Base-by-base conservation (phyloP, 2,113 vertebrate species). In the Lynx canadensis region DNA sequence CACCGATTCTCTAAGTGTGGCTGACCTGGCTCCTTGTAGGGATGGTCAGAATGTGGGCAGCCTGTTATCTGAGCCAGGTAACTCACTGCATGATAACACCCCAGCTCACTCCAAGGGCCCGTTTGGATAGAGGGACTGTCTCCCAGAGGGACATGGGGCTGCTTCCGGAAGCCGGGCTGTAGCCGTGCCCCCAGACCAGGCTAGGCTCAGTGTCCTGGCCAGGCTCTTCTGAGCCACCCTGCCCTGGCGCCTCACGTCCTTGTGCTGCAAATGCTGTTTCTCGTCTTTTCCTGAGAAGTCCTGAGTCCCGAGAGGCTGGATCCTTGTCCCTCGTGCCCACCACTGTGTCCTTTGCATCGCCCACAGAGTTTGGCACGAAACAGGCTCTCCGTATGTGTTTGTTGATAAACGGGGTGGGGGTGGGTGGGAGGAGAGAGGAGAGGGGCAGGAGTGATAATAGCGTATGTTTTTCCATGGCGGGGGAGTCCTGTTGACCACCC, bases 51-150 rank as follows among this genome's bases (percentile, higher is more conserved):
- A 27, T 4, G 16, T 15, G 10, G n/a, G 14, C 57, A 3, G 18
- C 33, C 33, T 63, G 41, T 31, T 15, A 41, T 12, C 76, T 0
- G 2, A 41, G 82, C 36, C 57, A 9, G 15, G 52, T 0, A 9
- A 36, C 60, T n/a, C 45, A 27, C 19, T n/a, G 33, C 19, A 33
- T 0, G 1, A 15, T n/a, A 31, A 13, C 29, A 7, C 3, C 3
- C 23, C 41, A 1, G 10, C n/a, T 38, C 9, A 0, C 3, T 25
- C n/a, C 48, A 11, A n/a, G 29, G 60, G 27, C 52, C 63, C 31
- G 27, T 76, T 29, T 66, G 60, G 69, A 33, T 7, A 7, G 48
- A 52, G 25, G 23, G 48, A 31, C 45, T 4, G 25, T 19, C 60
- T 27, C 41, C 33, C 73, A 13, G 45, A 41, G 27, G 19, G 68